Base-by-base conservation (phyloP, 1,140 invertebrate genomes). In the Drosophila ohnishii region DNA sequence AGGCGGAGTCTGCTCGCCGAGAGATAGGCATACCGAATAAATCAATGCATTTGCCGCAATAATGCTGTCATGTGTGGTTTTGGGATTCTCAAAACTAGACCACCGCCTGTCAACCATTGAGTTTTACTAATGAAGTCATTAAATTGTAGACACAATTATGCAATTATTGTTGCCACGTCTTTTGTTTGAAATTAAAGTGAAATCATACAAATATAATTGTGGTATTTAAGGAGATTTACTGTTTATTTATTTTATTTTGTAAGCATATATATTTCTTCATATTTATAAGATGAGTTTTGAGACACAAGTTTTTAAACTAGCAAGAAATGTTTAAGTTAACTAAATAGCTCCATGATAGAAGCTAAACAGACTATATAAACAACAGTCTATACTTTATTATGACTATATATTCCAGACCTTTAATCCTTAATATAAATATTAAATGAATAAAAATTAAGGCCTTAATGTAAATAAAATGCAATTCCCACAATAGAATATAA, bases 31-130 rank as follows among this genome's bases (percentile, higher is more conserved):
- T 67, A 66, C 66, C 45, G 65, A 42, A 67, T 51, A 51, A 67
- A 67, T 67, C 65, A 48, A 67, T 51, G 65, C 63, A 34, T 28
- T 51, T 66, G 65, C 63, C 62, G 64, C 64, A 67, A 66, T 67
- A 67, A 66, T 60, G 61, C 37, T 64, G 35, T 64, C 56, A 61
- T 64, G 53, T 64, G 61, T 40, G 61, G 61, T 37, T 61, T 64
- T 22, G 37, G n/a, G 14, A 42, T 25, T 10, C 28, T 64, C 37
- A 7, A 64, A 61, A 61, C 59, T 42, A 62, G 42, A 40, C 19
- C 28, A 42, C 55, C 5, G 25, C 14, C 55, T 28, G 11, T 25
- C 28, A 63, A 37, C 51, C 51, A n/a, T 37, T 37, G 51, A 55
- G 13, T 55, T 22, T 22, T 37, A 37, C 51, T 55, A 55, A 55